Conservation (phyloP, 2,888 invertebrate genomes). For the Leptothorax acervorum region DNA sequence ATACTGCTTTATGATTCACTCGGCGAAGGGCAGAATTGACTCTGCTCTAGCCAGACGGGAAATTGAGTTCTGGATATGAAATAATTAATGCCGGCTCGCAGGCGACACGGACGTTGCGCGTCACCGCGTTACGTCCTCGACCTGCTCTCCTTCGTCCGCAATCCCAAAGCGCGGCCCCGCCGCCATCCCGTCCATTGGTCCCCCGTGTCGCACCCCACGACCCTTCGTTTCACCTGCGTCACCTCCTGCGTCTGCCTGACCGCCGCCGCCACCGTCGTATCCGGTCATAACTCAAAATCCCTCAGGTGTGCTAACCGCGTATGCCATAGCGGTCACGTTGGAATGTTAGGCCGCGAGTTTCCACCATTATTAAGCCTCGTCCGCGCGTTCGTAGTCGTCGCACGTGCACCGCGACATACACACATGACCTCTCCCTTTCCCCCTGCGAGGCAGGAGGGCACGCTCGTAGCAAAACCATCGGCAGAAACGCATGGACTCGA, state of each 20-base stretch:
- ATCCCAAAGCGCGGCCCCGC: constrained; percentile 41
- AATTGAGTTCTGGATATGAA: constrained; percentile 78
- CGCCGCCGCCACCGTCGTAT: constrained; percentile 61
- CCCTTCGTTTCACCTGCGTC: constrained; percentile 49
- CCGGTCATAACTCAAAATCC: constrained; percentile 83
- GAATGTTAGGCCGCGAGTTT: constrained; percentile 75
- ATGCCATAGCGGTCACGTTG: constrained; percentile 76
- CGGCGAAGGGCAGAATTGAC: constrained; percentile 15
- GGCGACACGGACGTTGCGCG: constrained; percentile 79
- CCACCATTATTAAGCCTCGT: constrained; percentile 74
- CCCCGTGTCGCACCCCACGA: constrained; percentile 32
- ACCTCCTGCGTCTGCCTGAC: constrained; percentile 6
- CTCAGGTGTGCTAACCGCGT: constrained; percentile 82
- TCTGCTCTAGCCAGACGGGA: constrained; percentile 62
- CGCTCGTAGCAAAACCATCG: neutral
- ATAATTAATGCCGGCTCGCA: constrained; percentile 80
- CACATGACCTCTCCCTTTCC: neutral
- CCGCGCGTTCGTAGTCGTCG: constrained; percentile 60
- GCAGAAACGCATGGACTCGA: constrained; percentile 15
- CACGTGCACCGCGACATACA: constrained; percentile 40
- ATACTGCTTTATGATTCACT: neutral
- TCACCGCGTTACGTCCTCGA: constrained; percentile 79
- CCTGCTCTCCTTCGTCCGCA: constrained; percentile 58
- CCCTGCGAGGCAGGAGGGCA: neutral
- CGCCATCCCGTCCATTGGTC: neutral